These are phyloP conservation scores for Parochlus steinenii DNA, from an alignment of 2,888 invertebrate genomes.

Conservation along the genomic window DNA sequence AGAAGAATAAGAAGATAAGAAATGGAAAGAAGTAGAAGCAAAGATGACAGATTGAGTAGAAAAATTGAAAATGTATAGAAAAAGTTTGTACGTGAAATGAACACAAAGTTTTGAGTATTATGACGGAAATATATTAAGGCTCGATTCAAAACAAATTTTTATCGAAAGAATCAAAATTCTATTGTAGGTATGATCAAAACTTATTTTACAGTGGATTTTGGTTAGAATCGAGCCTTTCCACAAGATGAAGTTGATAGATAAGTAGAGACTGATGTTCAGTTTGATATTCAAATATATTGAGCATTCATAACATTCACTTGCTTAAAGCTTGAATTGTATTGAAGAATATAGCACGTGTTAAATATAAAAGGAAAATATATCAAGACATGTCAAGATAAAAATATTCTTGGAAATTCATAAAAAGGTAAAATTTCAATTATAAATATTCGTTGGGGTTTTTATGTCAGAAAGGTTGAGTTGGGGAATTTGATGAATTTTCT, in stretches of 20 bases:
- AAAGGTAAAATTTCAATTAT: slow-evolving; percentile 1
- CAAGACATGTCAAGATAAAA: not conserved
- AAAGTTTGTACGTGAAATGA: not conserved
- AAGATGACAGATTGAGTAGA: too few species aligned
- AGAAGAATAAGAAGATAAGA: too few species aligned
- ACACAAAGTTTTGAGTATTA: not conserved
- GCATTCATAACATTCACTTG: slow-evolving; percentile 33
- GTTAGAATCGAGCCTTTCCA: too few species aligned
- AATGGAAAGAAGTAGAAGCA: too few species aligned
- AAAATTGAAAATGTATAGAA: not conserved
- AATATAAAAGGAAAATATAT: not conserved
- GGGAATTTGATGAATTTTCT: too few species aligned
- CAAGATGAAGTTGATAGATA: slow-evolving; percentile 1
- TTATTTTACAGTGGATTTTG: too few species aligned
- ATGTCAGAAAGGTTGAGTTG: too few species aligned
- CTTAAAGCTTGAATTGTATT: slow-evolving; percentile 13
- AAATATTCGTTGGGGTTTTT: slow-evolving; percentile 1
- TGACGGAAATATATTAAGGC: too few species aligned
- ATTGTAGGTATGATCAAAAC: too few species aligned
- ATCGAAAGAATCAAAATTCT: too few species aligned
- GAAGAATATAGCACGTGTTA: not conserved
- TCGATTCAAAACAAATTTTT: too few species aligned
- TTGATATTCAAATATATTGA: slow-evolving; percentile 15
- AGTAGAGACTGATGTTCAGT: slow-evolving; percentile 1
- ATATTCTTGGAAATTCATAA: not conserved